Base-by-base conservation (phyloP, 1,140 invertebrate species). In the Aphaenogaster rudis region DNA sequence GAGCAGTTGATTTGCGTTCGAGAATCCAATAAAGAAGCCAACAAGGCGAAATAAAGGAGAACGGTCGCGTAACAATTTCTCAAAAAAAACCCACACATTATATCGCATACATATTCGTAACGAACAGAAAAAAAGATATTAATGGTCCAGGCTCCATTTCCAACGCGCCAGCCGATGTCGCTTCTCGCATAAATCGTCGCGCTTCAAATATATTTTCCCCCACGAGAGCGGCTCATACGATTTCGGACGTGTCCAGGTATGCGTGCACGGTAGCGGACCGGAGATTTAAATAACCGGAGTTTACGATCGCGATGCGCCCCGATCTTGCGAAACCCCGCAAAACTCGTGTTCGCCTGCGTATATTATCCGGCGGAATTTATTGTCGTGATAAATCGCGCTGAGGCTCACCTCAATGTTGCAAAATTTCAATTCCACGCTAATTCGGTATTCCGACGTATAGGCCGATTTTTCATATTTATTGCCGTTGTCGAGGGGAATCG, bases 221-320 rank as follows among this genome's bases (percentile, higher is more conserved):
- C 39, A 13, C 13, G 28, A 33, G 36, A 39, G 63, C 50, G 78
- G 21, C 78, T 42, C 64, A 42, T 54, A 72, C 80, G 57, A 82
- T 72, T 82, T 82, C 39, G 80, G 80, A 76, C 54, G 69, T 39
- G 64, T 48, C 57, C 42, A 63, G 80, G 52, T 76, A 82, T 84
- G 42, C 80, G 69, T n/a, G 69, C 80, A 76, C 80, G 69, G 80
- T 84, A 84, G 80, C 69, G 69, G n/a, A 17, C 42, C 52, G 54
- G 52, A 48, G 67, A 84, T 76, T 84, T 84, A 84, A 84, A 84
- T 84, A 84, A 84, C 13, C 33, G 28, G 33, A 61, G 80, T 84
- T 84, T 84, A 84, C 69, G 69, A 84, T 76, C 69, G n/a, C 80
- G 57, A 33, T 61, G 74, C 48, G 74, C 7, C 15, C 33, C 39